A percentile compares a stretch with the other conserved stretches of the same genome.
These are phyloP conservation scores for Neosilurus mollespiculum DNA, from an alignment of 2,797 vertebrate genomes.

Conservation along the genomic window DNA sequence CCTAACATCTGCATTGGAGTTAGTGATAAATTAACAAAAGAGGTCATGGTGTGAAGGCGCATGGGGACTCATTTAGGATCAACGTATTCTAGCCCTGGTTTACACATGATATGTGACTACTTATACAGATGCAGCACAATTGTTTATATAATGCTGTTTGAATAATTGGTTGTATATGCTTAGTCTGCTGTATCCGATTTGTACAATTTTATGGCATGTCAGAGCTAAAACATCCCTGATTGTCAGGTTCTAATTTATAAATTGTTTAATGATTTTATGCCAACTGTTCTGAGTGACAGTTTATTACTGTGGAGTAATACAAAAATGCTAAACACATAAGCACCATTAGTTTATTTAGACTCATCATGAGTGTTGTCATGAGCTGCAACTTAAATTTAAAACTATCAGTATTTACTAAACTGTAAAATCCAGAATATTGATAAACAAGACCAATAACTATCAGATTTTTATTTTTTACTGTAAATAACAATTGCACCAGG, in stretches of 20 bases:
- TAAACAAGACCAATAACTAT: not conserved
- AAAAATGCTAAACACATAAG: not conserved
- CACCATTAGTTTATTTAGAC: not conserved
- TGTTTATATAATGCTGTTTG: too few species aligned
- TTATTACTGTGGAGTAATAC: not conserved
- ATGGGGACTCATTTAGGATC: not conserved
- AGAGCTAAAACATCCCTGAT: not conserved
- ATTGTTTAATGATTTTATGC: not conserved
- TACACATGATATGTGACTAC: not conserved
- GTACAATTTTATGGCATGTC: not conserved
- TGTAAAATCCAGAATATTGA: not conserved
- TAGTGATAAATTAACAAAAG: conserved; percentile 23
- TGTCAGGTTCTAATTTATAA: not conserved
- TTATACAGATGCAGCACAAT: not conserved
- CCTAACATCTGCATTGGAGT: conserved; percentile 26
- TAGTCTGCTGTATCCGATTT: not conserved
- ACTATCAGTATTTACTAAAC: too few species aligned
- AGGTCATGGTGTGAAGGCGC: not conserved
- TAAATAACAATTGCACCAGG: not conserved
- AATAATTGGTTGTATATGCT: too few species aligned
- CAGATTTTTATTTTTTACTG: not conserved
- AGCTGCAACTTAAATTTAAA: not conserved
- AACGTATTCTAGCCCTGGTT: not conserved
- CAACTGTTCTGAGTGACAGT: not conserved
- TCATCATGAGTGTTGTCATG: not conserved